A percentile compares a stretch with the other conserved stretches of the same genome.
Evolutionary conservation across 2,113 vertebrate species (phyloP).

Genomic region (Dicerorhinus sumatrensis): DNA sequence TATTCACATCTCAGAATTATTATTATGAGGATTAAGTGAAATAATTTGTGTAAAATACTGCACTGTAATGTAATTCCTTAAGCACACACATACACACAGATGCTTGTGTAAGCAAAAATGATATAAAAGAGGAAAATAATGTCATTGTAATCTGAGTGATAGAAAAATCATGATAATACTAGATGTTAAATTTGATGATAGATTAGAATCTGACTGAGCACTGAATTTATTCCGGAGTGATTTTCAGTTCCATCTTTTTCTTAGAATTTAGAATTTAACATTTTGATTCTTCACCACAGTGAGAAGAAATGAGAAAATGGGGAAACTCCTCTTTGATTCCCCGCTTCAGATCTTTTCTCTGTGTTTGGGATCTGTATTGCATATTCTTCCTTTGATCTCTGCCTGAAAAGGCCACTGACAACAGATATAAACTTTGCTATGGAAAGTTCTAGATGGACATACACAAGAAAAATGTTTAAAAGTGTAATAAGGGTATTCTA

Average conservation of each 20-base stretch:
- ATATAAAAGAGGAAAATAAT: not conserved
- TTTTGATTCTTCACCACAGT: conserved; percentile 61
- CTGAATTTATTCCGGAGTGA: not conserved
- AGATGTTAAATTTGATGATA: not conserved
- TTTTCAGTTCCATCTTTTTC: conserved; percentile 50
- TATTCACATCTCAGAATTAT: not conserved
- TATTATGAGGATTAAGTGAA: not conserved
- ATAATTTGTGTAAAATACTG: not conserved
- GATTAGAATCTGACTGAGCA: not conserved
- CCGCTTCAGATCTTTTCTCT: conserved; percentile 73
- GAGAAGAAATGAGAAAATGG: conserved; percentile 68
- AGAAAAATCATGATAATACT: not conserved
- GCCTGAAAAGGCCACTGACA: conserved; percentile 46
- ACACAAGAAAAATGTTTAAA: not conserved
- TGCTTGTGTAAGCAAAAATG: not conserved
- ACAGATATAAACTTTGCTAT: conserved; percentile 37
- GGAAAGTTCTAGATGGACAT: conserved; percentile 18
- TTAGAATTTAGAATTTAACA: conserved; percentile 56
- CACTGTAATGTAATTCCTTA: not conserved
- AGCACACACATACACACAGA: not conserved
- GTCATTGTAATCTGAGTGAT: not conserved
- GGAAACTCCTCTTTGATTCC: conserved; percentile 75
- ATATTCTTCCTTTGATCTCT: conserved; percentile 78
- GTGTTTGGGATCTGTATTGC: conserved; percentile 72
- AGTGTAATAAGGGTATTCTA: not conserved